Evolutionary conservation across 2,113 vertebrate genomes (phyloP).

Genomic region (Caranx melampygus): DNA sequence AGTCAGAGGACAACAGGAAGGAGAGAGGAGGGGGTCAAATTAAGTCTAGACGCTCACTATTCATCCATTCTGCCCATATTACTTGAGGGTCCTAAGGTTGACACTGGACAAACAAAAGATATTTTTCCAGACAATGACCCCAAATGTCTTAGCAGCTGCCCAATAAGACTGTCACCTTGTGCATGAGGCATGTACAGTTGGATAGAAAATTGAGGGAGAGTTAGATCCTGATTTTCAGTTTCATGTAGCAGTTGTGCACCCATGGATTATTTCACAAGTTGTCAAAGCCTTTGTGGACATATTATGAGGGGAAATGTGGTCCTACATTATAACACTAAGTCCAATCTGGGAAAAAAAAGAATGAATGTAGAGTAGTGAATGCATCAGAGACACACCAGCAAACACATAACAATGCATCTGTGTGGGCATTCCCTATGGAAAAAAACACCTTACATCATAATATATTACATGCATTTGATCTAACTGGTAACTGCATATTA

Average conservation of each 20-base stretch:
- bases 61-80: constrained; percentile 10
- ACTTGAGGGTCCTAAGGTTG: background rate
- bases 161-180: background rate
- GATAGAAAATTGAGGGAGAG: background rate
- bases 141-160: background rate
- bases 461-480: no score
- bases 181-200: background rate
- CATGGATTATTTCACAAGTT: background rate
- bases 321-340: background rate
- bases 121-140: background rate
- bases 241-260: background rate
- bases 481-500: background rate
- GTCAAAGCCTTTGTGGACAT: constrained; percentile 10
- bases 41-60: constrained; percentile 22
- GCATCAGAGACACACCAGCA: background rate
- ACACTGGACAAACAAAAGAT: background rate
- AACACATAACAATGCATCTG: no score
- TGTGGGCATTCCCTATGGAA: background rate
- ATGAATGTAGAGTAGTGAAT: background rate
- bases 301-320: background rate
- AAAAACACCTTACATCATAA: background rate
- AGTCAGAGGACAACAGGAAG: constrained; percentile 34
- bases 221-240: background rate
- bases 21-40: constrained; percentile 37
- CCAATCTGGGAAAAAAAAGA: background rate